These are phyloP conservation scores for Chlamydotis undulata DNA, from an alignment of 2,113 vertebrate species.

Conservation along the genomic window DNA sequence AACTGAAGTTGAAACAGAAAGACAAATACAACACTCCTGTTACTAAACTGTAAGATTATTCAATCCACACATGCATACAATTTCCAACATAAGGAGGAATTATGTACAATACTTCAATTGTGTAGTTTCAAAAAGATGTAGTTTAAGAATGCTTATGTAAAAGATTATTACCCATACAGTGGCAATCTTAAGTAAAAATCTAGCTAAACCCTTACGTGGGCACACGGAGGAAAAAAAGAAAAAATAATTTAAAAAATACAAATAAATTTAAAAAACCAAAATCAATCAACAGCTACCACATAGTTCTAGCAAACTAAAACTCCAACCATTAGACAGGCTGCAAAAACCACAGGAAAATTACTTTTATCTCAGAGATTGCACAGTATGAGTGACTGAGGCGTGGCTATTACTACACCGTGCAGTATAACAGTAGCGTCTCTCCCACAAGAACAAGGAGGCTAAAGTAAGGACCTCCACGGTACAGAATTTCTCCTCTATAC, in stretches of 20 bases:
- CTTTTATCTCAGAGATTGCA: neutral
- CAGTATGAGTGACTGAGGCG: neutral
- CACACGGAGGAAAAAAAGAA: neutral
- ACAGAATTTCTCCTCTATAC: neutral
- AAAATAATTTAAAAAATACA: neutral
- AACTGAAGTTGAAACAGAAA: neutral
- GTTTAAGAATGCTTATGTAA: neutral
- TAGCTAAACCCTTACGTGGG: accelerated
- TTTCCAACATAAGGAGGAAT: neutral
- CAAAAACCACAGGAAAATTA: neutral
- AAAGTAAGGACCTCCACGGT: neutral
- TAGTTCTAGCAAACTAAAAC: neutral
- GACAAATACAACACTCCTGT: neutral
- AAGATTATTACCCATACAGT: neutral
- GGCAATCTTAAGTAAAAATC: neutral
- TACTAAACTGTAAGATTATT: neutral
- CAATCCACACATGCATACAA: neutral
- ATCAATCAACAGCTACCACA: neutral
- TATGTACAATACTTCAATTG: neutral
- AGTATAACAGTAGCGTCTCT: neutral
- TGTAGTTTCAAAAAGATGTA: neutral
- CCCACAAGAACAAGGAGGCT: neutral
- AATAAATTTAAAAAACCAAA: too few relatives aligned
- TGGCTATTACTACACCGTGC: neutral
- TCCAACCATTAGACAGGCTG: neutral